phyloP scores from a whole-genome alignment of 2,888 invertebrate species.

The Amblyjoppa fuscipennis region DNA sequence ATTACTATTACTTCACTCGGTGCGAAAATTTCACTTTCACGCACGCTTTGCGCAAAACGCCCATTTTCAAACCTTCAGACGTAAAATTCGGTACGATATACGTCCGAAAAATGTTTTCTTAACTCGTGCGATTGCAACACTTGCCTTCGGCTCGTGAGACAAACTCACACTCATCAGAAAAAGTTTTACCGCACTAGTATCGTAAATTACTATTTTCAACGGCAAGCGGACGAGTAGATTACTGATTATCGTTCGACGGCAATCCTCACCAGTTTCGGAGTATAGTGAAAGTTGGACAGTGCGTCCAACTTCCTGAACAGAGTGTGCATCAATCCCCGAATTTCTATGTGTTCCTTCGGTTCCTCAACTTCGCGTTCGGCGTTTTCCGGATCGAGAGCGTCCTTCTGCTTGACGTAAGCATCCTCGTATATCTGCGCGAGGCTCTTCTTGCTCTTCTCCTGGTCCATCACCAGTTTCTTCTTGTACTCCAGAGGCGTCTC shows the following conservation, averaged over 20 bases:
- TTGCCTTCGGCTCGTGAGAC: too few species aligned
- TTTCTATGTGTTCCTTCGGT: constrained; percentile 92
- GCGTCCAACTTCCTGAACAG: constrained; percentile 96
- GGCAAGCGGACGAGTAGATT: not conserved
- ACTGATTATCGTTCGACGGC: not conserved
- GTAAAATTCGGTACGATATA: too few species aligned
- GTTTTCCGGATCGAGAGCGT: constrained; percentile 86
- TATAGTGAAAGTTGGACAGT: constrained; percentile 97
- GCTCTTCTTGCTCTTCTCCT: constrained; percentile 97
- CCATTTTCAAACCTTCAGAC: too few species aligned
- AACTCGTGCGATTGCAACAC: too few species aligned
- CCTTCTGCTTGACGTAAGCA: constrained; percentile 91
- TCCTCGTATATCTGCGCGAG: constrained; percentile 97
- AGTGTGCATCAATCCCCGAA: constrained; percentile 90
- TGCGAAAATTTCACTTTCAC: too few species aligned
- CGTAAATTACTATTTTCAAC: not conserved
- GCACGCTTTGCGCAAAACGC: too few species aligned
- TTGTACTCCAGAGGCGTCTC: constrained; percentile 94
- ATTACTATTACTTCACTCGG: too few species aligned
- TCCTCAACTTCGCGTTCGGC: constrained; percentile 88
- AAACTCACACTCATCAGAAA: too few species aligned
- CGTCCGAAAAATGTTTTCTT: too few species aligned
- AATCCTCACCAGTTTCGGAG: constrained; percentile 90
- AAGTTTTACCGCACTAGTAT: too few species aligned
- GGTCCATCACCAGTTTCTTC: constrained; percentile 94